Conservation (phyloP, 2,888 invertebrate genomes). For the Bursaphelenchus okinawaensis region DNA sequence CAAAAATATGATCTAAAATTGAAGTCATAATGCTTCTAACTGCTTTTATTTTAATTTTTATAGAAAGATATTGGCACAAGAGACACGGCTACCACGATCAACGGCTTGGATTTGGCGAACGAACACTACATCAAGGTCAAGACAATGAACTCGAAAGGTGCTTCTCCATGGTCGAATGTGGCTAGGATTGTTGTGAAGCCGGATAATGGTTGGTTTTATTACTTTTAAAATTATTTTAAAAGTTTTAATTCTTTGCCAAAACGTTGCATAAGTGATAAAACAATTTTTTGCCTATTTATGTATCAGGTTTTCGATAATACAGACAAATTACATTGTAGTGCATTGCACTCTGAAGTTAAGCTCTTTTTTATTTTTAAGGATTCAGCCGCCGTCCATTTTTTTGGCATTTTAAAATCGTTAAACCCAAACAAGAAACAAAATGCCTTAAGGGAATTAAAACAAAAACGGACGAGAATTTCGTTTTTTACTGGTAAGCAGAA, state of each 20-base stretch:
- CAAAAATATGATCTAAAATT: no score
- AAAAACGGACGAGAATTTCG: neutral
- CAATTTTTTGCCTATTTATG: neutral
- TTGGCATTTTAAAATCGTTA: slow-evolving; percentile 2
- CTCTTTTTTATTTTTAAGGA: no score
- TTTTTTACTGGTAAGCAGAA: neutral
- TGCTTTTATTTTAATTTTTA: no score
- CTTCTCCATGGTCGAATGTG: slow-evolving; percentile 87
- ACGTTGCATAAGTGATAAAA: neutral
- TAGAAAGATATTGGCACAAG: slow-evolving; percentile 43
- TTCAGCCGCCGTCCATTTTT: neutral
- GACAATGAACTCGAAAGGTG: slow-evolving; percentile 88
- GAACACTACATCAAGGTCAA: slow-evolving; percentile 94
- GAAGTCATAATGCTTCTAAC: no score
- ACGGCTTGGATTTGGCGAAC: slow-evolving; percentile 34
- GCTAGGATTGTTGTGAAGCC: slow-evolving; percentile 96
- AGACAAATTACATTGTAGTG: neutral
- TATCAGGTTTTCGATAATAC: neutral
- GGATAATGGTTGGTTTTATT: slow-evolving; percentile 62
- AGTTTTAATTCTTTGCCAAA: neutral
- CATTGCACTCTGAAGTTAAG: no score
- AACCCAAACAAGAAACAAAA: neutral
- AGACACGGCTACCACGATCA: slow-evolving; percentile 42
- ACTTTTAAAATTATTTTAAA: no score
- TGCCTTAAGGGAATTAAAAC: slow-evolving; percentile 1